Conservation (phyloP, 2,797 vertebrate species). For the Cyprinodon diabolis region DNA sequence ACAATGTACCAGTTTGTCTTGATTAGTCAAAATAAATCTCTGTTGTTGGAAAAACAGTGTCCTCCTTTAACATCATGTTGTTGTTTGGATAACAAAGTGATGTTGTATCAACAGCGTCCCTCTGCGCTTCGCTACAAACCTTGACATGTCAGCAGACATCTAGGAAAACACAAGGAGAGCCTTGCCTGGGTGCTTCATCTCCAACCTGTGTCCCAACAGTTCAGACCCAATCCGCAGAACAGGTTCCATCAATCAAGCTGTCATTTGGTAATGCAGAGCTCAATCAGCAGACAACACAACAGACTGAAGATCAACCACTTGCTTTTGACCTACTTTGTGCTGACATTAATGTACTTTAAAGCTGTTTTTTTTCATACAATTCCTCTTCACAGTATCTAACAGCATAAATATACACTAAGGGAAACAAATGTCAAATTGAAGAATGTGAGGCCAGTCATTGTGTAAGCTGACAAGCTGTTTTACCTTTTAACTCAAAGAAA, state of each 20-base stretch:
- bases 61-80: conserved; percentile 20
- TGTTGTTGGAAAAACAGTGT: background rate
- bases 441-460: conserved; percentile 1
- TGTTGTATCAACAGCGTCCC: conserved; percentile 53
- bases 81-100: conserved; percentile 54
- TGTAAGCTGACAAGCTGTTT: background rate
- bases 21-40: conserved; percentile 31
- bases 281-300: conserved; percentile 31
- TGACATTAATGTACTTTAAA: conserved; percentile 8
- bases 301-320: conserved; percentile 38
- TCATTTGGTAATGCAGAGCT: conserved; percentile 32
- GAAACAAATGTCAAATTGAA: conserved; percentile 1
- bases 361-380: conserved; percentile 1
- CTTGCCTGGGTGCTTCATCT: conserved; percentile 45
- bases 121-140: conserved; percentile 38
- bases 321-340: conserved; percentile 34
- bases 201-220: conserved; percentile 49
- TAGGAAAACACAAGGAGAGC: conserved; percentile 59
- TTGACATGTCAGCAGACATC: conserved; percentile 63
- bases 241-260: conserved; percentile 61
- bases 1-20: background rate
- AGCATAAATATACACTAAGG: conserved; percentile 23
- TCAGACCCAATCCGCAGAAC: conserved; percentile 48
- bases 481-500: background rate
- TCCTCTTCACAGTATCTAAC: background rate